Evolutionary conservation across 2,888 invertebrate species (phyloP).

Genomic region (Netelia fuscicornis): DNA sequence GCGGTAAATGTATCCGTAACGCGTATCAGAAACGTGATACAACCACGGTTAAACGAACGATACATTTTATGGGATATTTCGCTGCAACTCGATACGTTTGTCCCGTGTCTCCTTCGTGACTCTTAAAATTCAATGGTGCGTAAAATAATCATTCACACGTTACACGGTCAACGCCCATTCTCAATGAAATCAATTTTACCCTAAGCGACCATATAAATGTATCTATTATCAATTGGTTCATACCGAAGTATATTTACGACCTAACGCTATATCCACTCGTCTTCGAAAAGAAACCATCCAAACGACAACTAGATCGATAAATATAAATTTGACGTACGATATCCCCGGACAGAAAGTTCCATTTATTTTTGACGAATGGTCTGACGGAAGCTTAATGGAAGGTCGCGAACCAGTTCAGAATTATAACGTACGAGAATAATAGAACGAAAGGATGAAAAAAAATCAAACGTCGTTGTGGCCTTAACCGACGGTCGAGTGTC

Average conservation of each 20-base stretch:
- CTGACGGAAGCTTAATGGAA: not conserved
- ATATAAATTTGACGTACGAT: too few species aligned
- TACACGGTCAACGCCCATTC: slow-evolving; percentile 2
- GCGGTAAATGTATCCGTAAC: not conserved
- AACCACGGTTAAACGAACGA: not conserved
- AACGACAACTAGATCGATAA: too few species aligned
- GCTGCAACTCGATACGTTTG: not conserved
- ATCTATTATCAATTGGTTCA: not conserved
- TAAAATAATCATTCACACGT: slow-evolving; percentile 44
- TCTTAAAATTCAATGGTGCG: slow-evolving; percentile 48
- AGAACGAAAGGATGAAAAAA: slow-evolving; percentile 6
- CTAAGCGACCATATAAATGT: not conserved
- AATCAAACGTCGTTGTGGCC: slow-evolving; percentile 8
- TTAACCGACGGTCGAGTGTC: slow-evolving; percentile 35
- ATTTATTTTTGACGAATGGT: not conserved
- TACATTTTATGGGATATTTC: not conserved
- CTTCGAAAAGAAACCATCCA: too few species aligned
- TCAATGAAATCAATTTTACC: slow-evolving; percentile 23
- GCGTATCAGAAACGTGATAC: not conserved
- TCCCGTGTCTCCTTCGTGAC: slow-evolving; percentile 6
- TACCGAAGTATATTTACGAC: too few species aligned
- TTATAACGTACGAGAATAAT: not conserved
- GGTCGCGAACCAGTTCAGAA: slow-evolving; percentile 3
- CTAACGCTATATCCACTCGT: too few species aligned
- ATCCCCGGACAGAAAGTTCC: too few species aligned